Percentiles rank a stretch among this genome's conserved stretches.
Conservation (phyloP, 2,113 vertebrate genomes). For the Chlorocebus sabaeus region DNA sequence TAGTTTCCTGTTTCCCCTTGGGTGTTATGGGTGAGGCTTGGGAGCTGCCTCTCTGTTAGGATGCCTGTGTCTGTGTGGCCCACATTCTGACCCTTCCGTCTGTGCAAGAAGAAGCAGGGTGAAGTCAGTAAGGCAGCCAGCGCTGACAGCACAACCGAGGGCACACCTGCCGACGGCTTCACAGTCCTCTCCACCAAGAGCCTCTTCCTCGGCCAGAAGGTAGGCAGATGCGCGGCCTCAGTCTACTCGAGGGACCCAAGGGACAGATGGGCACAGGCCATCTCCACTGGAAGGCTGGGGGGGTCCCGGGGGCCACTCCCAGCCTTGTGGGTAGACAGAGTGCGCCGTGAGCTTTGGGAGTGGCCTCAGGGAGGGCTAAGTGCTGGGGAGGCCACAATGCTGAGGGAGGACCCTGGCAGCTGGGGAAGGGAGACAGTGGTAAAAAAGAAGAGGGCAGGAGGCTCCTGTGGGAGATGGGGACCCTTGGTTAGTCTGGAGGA, state of each 20-base stretch:
- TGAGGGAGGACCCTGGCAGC: background rate
- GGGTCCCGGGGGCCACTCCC: background rate
- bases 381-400: background rate
- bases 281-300: background rate
- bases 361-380: background rate
- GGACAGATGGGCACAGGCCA: background rate
- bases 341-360: background rate
- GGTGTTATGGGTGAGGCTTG: background rate
- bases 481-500: background rate
- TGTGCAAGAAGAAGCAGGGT: slow-evolving; percentile 90
- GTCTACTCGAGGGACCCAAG: background rate
- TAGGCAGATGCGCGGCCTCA: slow-evolving; percentile 74
- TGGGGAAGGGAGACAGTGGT: background rate
- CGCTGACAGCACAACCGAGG: slow-evolving; percentile 96
- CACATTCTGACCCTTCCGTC: slow-evolving; percentile 67
- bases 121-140: slow-evolving; percentile 96
- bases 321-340: background rate
- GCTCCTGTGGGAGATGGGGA: background rate
- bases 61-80: background rate
- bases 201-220: slow-evolving; percentile 99
- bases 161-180: slow-evolving; percentile 92
- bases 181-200: slow-evolving; percentile 98
- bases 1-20: background rate
- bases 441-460: background rate
- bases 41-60: background rate